These are phyloP conservation scores for Meliscaeva auricollis DNA, from an alignment of 2,888 invertebrate genomes.

Conservation along the genomic window DNA sequence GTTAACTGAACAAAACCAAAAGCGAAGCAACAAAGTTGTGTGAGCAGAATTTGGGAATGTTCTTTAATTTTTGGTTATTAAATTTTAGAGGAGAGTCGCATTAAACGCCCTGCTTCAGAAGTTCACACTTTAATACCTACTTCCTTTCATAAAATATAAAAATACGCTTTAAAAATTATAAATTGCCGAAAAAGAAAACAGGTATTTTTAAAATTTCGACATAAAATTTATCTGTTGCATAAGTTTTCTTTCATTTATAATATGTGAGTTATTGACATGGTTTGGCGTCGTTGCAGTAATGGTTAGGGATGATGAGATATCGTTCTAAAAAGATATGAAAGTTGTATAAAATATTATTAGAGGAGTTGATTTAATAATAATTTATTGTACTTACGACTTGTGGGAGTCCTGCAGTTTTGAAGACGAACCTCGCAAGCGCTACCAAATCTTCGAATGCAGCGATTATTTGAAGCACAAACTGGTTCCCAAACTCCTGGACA, in stretches of 20 bases:
- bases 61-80: no score
- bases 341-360: background rate
- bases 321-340: background rate
- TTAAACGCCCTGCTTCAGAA: no score
- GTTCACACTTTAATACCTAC: no score
- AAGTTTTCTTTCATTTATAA: background rate
- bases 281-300: slow-evolving; percentile 8
- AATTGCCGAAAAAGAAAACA: no score
- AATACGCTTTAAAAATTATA: no score
- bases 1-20: no score
- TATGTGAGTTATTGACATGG: background rate
- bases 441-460: background rate
- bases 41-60: no score
- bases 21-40: no score
- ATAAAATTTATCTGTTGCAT: background rate
- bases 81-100: no score
- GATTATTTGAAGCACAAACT: slow-evolving; percentile 11
- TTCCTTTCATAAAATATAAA: no score
- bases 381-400: background rate
- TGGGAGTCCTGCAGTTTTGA: background rate
- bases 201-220: background rate
- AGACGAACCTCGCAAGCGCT: background rate
- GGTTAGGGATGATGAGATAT: slow-evolving; percentile 12
- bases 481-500: background rate
- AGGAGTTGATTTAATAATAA: background rate